Evolutionary conservation across 2,113 vertebrate species (phyloP).

Genomic region (Sapayoa aenigma): DNA sequence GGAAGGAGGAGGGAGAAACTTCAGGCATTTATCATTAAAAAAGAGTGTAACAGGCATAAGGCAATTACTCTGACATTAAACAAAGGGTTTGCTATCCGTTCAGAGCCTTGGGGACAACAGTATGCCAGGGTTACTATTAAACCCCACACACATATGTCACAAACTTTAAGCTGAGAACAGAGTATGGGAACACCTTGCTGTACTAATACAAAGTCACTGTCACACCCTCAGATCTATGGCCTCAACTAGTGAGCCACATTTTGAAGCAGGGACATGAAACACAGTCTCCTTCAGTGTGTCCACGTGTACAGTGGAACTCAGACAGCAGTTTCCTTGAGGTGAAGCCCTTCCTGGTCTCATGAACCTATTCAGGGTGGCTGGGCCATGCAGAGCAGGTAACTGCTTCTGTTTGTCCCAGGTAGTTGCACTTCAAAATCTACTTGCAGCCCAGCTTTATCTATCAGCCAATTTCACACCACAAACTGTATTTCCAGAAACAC

Average conservation of each 20-base stretch:
- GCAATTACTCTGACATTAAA: background rate
- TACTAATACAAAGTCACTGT: rapidly evolving
- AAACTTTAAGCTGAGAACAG: background rate
- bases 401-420: background rate
- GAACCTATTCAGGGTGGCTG: background rate
- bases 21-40: background rate
- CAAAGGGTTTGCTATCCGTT: background rate
- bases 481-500: background rate
- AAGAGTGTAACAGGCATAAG: background rate
- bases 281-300: background rate
- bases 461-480: background rate
- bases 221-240: rapidly evolving
- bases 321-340: background rate
- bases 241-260: background rate
- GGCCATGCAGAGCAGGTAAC: rapidly evolving
- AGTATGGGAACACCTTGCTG: background rate
- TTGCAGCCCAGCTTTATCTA: background rate
- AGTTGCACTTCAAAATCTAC: background rate
- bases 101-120: background rate
- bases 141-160: background rate
- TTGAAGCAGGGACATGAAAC: background rate
- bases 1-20: background rate
- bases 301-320: rapidly evolving
- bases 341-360: background rate
- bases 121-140: background rate